A percentile compares a stretch with the other conserved stretches of the same genome.
Conservation (phyloP, 2,797 vertebrate genomes). For the Propithecus perrieri region DNA sequence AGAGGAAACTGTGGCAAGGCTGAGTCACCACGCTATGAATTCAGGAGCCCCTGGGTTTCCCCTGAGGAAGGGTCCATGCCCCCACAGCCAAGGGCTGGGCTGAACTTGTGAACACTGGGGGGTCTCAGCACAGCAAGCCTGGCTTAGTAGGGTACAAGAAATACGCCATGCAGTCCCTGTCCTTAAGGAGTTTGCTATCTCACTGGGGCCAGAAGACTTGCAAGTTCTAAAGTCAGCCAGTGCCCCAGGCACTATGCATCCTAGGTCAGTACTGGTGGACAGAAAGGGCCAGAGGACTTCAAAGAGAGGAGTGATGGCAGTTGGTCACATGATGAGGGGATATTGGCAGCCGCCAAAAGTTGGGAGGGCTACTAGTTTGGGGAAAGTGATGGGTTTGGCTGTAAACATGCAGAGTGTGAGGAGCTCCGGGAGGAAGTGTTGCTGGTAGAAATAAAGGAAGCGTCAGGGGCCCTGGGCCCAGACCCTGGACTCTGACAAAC, state of each 20-base stretch:
- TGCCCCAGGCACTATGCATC: not conserved
- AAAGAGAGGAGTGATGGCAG: not conserved
- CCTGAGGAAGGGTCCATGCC: not conserved
- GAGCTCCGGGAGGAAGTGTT: not conserved
- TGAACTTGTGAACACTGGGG: not conserved
- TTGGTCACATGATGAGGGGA: not conserved
- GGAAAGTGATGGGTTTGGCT: not conserved
- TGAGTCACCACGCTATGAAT: not conserved
- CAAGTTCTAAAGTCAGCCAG: not conserved
- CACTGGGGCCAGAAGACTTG: not conserved
- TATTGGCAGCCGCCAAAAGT: not conserved
- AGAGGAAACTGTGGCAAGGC: not conserved
- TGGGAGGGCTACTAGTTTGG: not conserved
- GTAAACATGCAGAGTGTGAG: not conserved
- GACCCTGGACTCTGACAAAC: not conserved
- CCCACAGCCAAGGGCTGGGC: not conserved
- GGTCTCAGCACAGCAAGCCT: not conserved
- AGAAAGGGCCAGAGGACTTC: not conserved
- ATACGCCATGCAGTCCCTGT: not conserved
- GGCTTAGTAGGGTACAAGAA: not conserved
- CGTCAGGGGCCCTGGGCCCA: not conserved
- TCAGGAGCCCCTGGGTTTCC: not conserved
- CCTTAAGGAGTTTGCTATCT: not conserved
- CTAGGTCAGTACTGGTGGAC: not conserved
- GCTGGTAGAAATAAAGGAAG: not conserved